Conservation (phyloP, 1,140 invertebrate genomes). For the Carcinoscorpius rotundicauda region DNA sequence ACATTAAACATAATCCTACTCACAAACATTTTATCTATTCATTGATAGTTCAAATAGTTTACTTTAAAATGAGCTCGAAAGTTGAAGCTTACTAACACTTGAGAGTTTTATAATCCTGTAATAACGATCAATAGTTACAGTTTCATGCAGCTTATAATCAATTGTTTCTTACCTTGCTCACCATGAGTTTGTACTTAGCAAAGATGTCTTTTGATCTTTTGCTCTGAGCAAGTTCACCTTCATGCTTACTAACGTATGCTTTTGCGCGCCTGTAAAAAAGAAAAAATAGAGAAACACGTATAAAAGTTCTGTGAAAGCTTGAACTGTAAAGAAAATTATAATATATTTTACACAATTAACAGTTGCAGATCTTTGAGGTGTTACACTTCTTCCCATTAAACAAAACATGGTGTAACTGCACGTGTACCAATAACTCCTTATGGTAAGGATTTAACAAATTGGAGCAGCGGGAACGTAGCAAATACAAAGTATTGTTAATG, state of each 20-base stretch:
- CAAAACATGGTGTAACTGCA: not conserved
- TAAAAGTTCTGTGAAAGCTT: slow-evolving; percentile 1
- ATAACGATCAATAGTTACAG: no score
- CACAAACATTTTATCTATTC: no score
- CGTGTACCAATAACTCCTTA: no score
- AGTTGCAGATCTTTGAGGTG: not conserved
- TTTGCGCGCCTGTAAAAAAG: slow-evolving; percentile 52
- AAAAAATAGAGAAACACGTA: no score
- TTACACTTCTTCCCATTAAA: slow-evolving; percentile 1
- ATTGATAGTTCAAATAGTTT: no score
- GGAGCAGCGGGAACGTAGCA: no score
- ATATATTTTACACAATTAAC: not conserved
- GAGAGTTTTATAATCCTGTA: no score
- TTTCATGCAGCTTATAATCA: no score
- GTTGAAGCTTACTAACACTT: no score
- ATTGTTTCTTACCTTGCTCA: slow-evolving; percentile 46
- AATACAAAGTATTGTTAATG: no score
- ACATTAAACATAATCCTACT: no score
- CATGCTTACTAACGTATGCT: slow-evolving; percentile 69
- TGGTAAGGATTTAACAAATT: no score
- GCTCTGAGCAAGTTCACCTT: slow-evolving; percentile 80
- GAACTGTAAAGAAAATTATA: not conserved
- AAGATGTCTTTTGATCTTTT: slow-evolving; percentile 68
- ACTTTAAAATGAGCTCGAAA: not conserved
- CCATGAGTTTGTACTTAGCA: slow-evolving; percentile 59